Base-by-base conservation (phyloP, 2,888 invertebrate species). In the Dynastes maya region DNA sequence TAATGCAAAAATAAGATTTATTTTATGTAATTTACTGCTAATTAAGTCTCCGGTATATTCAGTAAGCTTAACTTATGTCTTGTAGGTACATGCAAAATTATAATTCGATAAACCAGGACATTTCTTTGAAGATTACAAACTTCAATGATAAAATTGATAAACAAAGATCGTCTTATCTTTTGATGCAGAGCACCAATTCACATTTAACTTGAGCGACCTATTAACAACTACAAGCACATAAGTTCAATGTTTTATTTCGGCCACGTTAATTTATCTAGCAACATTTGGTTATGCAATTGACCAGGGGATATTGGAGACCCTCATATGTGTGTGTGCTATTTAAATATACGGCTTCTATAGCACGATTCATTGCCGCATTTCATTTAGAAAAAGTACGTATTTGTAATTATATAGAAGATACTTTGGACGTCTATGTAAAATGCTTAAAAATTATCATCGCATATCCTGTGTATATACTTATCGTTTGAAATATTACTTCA, bases 201-300 rank as follows among this genome's bases (percentile, higher is more conserved):
- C 61, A 61, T 22, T 16, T 58, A 58, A 61, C 61, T 72, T 61
- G 13, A 8, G 16, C 58, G 72, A 72, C 72, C 72, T 72, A 72
- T 72, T 72, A 72, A 72, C 40, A 72, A 58, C 37, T 55, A 22
- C 22, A 58, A 22, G 27, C 53, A 51, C 9, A 71, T 37, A 71
- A 53, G 32, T 71, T 55, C 58, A 72, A 53, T 22, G 32, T 61
- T 61, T 72, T 72, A 55, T 70, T 70, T 61, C 32, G 9, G 45
- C 27, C 61, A n/a, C 58, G 72, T 72, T 71, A 55, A 72, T 72
- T 58, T 40, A 72, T 72, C 22, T 40, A 37, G 32, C 22, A 16
- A 45, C 16, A 40, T 72, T 72, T 61, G 27, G 27, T 72, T 72
- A 61, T 72, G 72, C 58, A 72, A 61, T 72, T 9, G 55, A 71